Base-by-base conservation (phyloP, 2,113 vertebrate genomes). In the Salvelinus fontinalis region DNA sequence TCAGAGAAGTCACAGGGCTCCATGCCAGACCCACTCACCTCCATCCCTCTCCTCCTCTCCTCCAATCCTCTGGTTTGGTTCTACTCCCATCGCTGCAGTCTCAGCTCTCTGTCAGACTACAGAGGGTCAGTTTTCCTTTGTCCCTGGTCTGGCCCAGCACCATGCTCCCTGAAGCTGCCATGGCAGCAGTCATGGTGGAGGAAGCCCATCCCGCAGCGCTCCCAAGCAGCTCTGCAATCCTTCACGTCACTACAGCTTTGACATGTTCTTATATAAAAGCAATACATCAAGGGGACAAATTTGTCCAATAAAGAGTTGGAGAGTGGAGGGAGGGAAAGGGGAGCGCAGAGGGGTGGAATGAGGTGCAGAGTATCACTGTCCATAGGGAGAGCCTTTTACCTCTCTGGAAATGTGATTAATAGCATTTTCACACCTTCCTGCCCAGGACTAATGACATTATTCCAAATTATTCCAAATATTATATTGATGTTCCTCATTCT, bases 231-330 rank as follows among this genome's bases (percentile, higher is more conserved):
- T 74, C 84, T 79, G 89, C 92, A 91, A 94, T 94, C 88, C 86
- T 88, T 94, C 93, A 94, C 87, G 70, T 87, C 86, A 81, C 75
- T 80, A 81, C 78, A 65, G 81, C 72, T 91, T 90, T 93, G 93
- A 93, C 93, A 93, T 81, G 70, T 90, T 90, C 84, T 84, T 92
- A 44, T 44, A 44, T 92, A 92, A 90, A 93, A 89, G 93, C 87
- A 90, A 93, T 94, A 87, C 85, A 93, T 94, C 91, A 93, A 83
- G 77, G 76, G 54, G 78, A 85, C 76, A 70, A 85, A 87, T 85
- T 81, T 89, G 79, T 84, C 76, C 77, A 67, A 69, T 67, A 51
- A 85, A 87, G 87, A 77, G 82, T 86, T 86, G 73, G 59, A 84
- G 74, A 75, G 39, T 79, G 89, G 78, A 78, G 67, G 86, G 87